A percentile compares a stretch with the other conserved stretches of the same genome.
These are phyloP conservation scores for Cremastobaeus sp. DNA, from an alignment of 2,888 invertebrate species.

Conservation along the genomic window DNA sequence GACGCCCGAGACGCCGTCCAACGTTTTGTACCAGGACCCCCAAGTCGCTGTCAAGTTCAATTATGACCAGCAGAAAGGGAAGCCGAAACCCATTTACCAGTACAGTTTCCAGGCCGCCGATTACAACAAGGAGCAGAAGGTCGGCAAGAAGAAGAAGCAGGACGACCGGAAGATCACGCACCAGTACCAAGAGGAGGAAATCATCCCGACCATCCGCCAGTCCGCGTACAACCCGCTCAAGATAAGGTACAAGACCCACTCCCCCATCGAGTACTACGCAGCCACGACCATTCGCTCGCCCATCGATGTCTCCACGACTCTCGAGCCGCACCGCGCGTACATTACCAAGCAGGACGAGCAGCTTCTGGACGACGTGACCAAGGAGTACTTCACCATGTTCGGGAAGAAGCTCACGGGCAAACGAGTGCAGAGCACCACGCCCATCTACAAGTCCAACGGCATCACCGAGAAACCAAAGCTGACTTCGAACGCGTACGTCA, in stretches of 20 bases:
- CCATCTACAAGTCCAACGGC: slow-evolving; percentile 70
- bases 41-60: slow-evolving; percentile 46
- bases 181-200: slow-evolving; percentile 67
- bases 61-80: slow-evolving; percentile 63
- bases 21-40: slow-evolving; percentile 62
- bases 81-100: slow-evolving; percentile 84
- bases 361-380: slow-evolving; percentile 85
- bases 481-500: slow-evolving; percentile 63
- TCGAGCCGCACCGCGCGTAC: slow-evolving; percentile 82
- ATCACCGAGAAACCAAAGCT: slow-evolving; percentile 72
- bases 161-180: slow-evolving; percentile 64
- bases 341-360: slow-evolving; percentile 85
- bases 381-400: slow-evolving; percentile 86
- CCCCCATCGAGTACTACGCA: slow-evolving; percentile 43
- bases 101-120: slow-evolving; percentile 85
- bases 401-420: slow-evolving; percentile 83
- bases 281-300: slow-evolving; percentile 72
- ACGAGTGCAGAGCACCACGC: slow-evolving; percentile 78
- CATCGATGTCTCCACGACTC: slow-evolving; percentile 78
- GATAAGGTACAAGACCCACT: slow-evolving; percentile 46
- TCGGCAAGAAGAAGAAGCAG: slow-evolving; percentile 52
- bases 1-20: slow-evolving; percentile 39
- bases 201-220: slow-evolving; percentile 55
- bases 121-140: slow-evolving; percentile 67
- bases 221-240: slow-evolving; percentile 60